Conservation (phyloP, 2,888 invertebrate species). For the Sarcophaga variegata region DNA sequence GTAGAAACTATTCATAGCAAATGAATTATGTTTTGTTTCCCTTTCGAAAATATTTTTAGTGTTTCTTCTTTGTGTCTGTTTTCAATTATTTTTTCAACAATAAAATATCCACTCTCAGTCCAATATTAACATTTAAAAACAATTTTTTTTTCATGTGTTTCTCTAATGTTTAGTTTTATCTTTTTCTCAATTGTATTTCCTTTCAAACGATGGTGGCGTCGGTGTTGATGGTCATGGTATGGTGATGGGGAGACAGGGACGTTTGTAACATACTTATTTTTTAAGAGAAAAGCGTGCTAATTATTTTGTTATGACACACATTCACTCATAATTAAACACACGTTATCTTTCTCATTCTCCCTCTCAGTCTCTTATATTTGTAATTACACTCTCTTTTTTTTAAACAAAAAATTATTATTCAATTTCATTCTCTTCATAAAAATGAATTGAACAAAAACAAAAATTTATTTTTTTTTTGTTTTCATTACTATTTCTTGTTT, state of each 20-base stretch:
- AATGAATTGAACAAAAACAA: not conserved
- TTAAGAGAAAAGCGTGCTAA: slow-evolving; percentile 5
- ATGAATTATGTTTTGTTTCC: not conserved
- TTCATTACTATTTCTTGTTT: slow-evolving; percentile 28
- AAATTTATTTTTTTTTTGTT: not conserved
- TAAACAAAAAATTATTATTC: not conserved
- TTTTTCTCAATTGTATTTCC: not conserved
- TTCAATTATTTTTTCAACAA: too few relatives aligned
- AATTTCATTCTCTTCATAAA: slow-evolving; percentile 1
- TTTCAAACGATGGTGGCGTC: not conserved
- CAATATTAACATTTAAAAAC: not conserved
- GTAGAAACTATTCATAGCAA: not conserved
- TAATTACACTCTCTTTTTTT: not conserved
- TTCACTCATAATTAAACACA: slow-evolving; percentile 1
- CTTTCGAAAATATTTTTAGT: not conserved
- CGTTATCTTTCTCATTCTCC: not conserved
- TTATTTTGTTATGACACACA: slow-evolving; percentile 16
- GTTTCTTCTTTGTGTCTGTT: too few relatives aligned
- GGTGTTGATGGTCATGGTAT: not conserved
- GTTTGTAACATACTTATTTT: not conserved
- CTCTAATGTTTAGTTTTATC: not conserved
- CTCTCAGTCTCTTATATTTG: not conserved
- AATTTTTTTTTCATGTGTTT: not conserved
- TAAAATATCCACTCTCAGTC: not conserved
- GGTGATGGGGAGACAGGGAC: not conserved